Conservation (phyloP, 2,888 invertebrate genomes). For the Fissipunctia ypsillon region DNA sequence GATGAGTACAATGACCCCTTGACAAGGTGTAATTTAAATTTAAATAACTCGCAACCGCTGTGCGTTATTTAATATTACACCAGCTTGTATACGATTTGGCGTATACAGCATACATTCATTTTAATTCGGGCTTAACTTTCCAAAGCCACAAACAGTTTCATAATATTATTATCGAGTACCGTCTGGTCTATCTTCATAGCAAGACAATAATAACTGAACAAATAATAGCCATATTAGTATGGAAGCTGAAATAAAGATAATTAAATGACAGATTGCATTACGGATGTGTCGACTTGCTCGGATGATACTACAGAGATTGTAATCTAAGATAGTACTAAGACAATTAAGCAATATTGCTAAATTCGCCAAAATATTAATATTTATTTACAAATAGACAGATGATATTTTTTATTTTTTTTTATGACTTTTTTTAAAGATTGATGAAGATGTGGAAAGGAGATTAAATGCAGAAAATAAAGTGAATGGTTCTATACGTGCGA, state of each 20-base stretch:
- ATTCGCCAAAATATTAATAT: not conserved
- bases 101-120: too few species aligned
- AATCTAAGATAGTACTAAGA: conserved; percentile 31
- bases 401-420: too few species aligned
- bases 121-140: not conserved
- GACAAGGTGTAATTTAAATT: too few species aligned
- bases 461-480: too few species aligned
- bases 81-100: too few species aligned
- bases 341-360: not conserved
- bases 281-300: conserved; percentile 35
- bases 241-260: conserved; percentile 54
- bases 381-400: too few species aligned
- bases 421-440: too few species aligned
- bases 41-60: too few species aligned
- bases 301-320: conserved; percentile 48
- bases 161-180: not conserved
- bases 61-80: too few species aligned
- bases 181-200: conserved; percentile 6
- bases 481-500: too few species aligned
- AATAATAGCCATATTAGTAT: conserved; percentile 45
- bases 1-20: too few species aligned
- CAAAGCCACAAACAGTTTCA: not conserved
- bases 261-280: conserved; percentile 53
- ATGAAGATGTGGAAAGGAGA: too few species aligned
- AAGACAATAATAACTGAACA: conserved; percentile 26